Base-by-base conservation (phyloP, 2,797 vertebrate species). In the Girardinus metallicus region DNA sequence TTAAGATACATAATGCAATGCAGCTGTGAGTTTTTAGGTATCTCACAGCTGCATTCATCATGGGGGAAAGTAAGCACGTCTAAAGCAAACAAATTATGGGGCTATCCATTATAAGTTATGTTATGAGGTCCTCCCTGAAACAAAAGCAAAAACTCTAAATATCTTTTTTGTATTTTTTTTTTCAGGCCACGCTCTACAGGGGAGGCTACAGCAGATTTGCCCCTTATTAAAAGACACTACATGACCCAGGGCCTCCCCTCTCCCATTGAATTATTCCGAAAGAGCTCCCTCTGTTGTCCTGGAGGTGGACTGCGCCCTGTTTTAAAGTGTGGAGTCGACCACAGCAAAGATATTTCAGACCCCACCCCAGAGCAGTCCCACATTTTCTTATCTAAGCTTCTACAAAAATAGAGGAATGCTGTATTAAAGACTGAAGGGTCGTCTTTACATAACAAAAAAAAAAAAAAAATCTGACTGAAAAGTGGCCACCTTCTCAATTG, bases 181-280 rank as follows among this genome's bases (percentile, higher is more conserved):
- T 83, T 81, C 95, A 99, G 98, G 98, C 98, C 78, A 98, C 98
- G 88, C 97, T 99, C 96, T 99, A 99, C 96, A 97, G 98, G 96
- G 98, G 98, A 94, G 98, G 98, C 96, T 99, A 99, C 97, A 99
- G 98, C 96, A 97, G 98, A 97, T 99, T 99, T 93, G 97, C 98
- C 92, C 98, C 98, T 89, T 99, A 99, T 95, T 99, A 97, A 98
- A 44, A 88, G 92, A 93, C 89, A 92, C 88, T 91, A 84, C 90
- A 83, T 88, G 92, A 90, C 89, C 89, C 89, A 86, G 91, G 92
- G 94, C 91, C 92, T 89, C 89, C 78, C 88, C 85, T 89, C 89
- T 90, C 92, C 90, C 86, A 87, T 91, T 89, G 88, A 92, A 86
- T 91, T 91, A 83, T 90, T 92, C 87, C 82, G 80, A 92, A 94